A percentile compares a stretch with the other conserved stretches of the same genome.
These are phyloP conservation scores for Leucophora obtusa DNA, from an alignment of 2,888 invertebrate genomes.

Conservation along the genomic window DNA sequence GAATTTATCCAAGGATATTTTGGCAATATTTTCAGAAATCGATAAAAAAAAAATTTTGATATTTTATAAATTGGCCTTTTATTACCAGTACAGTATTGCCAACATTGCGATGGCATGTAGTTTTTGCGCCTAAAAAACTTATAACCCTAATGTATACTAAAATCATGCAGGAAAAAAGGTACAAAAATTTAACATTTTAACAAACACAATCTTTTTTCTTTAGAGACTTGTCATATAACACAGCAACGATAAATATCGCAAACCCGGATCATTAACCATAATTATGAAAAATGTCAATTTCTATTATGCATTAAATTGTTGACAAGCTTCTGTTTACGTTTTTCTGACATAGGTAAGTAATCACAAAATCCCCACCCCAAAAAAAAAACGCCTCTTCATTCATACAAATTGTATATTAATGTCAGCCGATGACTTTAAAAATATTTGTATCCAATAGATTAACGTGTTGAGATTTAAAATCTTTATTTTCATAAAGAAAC, in stretches of 20 bases:
- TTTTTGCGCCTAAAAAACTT: too few species aligned
- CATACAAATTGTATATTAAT: conserved; percentile 32
- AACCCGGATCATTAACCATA: conserved; percentile 41
- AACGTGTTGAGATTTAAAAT: not conserved
- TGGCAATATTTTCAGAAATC: too few species aligned
- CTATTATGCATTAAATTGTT: conserved; percentile 46
- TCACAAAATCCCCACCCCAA: not conserved
- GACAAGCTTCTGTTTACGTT: conserved; percentile 6
- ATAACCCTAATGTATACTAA: too few species aligned
- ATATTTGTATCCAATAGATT: not conserved
- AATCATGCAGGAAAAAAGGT: not conserved
- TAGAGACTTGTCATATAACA: not conserved
- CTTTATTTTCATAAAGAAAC: not conserved
- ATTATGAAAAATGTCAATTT: conserved; percentile 41
- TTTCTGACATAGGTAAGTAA: not conserved
- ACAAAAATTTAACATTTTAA: not conserved
- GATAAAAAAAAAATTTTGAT: too few species aligned
- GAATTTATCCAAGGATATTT: too few species aligned
- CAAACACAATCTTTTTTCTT: not conserved
- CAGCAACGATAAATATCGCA: not conserved
- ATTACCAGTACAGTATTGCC: too few species aligned
- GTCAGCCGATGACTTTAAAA: conserved; percentile 23
- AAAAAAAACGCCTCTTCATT: conserved; percentile 16
- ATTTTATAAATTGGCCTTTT: too few species aligned
- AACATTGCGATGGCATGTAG: too few species aligned